Base-by-base conservation (phyloP, 1,140 invertebrate species). In the Brachionus rotundiformis region DNA sequence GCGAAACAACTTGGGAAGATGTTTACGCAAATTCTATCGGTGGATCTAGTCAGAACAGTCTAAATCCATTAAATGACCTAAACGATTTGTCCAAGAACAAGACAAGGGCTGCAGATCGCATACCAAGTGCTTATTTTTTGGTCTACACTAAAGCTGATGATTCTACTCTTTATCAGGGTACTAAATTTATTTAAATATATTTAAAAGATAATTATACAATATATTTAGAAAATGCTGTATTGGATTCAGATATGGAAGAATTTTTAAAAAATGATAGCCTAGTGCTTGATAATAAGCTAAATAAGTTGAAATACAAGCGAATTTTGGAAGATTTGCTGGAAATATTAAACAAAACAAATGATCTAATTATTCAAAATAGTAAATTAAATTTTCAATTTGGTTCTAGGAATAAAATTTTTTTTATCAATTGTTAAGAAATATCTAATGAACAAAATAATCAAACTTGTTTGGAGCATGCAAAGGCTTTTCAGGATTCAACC, bases 121-220 rank as follows among this genome's bases (percentile, higher is more conserved):
- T 68, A 68, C 79, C 79, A 13, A 81, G 79, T 36, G 79, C 79
- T 49, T 81, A 81, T 33, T 81, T 81, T 63, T 49, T 81, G 31
- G 23, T 81, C 2, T 81, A 81, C 27, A 68, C 36, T 7, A 81
- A 25, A 39, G 79, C 79, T 27, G 79, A 81, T 16, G 54, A 81
- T 16, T 29, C 23, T 0, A 39, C 54, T 63, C 36, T 81, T 31
- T 36, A 81, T 19, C 19, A 65, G 39, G 63, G 61, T 63, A 63
- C 8, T 27, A 31, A 29, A 2, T 63, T 31, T 31, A 63, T 27
- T 68, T 68, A 7, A 33, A 33, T 36, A 2, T 39, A 19, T 39
- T 41, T 10, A 8, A n/a, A 1, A 41, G 29, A 27, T 0, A 31
- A 11, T 2, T 65, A 31, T 65, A 31, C 31, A n/a, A 31, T 27